Percentiles rank a stretch among this genome's conserved stretches.
phyloP scores from a whole-genome alignment of 2,113 vertebrate species.

The Myiagra hebetior region DNA sequence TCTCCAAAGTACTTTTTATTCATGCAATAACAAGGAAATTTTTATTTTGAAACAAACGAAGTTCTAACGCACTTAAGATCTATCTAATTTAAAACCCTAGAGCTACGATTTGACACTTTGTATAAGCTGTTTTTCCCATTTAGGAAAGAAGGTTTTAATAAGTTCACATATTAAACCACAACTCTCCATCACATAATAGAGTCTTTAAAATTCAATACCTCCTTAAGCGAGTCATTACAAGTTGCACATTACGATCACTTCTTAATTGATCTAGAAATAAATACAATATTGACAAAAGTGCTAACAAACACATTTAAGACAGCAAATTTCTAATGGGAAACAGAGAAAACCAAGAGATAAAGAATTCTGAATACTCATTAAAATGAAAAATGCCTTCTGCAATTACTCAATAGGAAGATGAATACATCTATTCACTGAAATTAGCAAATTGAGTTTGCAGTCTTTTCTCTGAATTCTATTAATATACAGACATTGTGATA shows the following conservation, averaged over 20 bases:
- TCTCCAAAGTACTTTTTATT: neutral
- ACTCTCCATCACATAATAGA: neutral
- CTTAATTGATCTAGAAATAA: neutral
- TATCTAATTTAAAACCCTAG: neutral
- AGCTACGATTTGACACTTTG: neutral
- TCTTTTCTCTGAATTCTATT: slow-evolving; percentile 13
- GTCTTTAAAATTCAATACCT: neutral
- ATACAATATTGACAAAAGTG: neutral
- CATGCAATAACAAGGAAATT: neutral
- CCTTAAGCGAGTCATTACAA: neutral
- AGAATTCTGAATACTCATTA: neutral
- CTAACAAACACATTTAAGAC: neutral
- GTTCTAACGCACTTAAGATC: neutral
- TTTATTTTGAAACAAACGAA: neutral
- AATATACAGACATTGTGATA: neutral
- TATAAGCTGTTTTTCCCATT: neutral
- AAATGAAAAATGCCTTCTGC: neutral
- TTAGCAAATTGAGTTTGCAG: neutral
- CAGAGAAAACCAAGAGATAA: neutral
- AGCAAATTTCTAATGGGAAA: neutral
- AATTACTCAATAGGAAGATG: neutral
- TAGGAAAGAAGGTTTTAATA: neutral
- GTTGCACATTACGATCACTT: neutral
- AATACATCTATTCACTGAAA: slow-evolving; percentile 27
- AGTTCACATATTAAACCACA: neutral